Percentiles rank a stretch among this genome's conserved stretches.
phyloP scores from a whole-genome alignment of 2,113 vertebrate genomes.

The Callithrix jacchus region DNA sequence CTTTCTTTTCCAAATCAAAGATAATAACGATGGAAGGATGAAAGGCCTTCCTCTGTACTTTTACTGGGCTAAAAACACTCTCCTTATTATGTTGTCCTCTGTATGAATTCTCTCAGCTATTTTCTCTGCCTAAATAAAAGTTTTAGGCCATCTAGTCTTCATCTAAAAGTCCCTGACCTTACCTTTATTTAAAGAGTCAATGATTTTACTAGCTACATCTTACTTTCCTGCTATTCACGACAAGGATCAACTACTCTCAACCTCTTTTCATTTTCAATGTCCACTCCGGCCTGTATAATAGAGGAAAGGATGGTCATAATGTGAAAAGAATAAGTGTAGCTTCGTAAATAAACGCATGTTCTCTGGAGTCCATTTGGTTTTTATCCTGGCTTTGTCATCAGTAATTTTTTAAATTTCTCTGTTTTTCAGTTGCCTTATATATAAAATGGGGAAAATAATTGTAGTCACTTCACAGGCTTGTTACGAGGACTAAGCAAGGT shows the following conservation, averaged over 20 bases:
- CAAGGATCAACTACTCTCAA: background rate
- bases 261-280: background rate
- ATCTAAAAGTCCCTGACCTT: background rate
- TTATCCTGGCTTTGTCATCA: background rate
- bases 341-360: background rate
- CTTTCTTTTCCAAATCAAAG: background rate
- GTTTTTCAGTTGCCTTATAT: background rate
- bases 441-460: background rate
- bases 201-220: background rate
- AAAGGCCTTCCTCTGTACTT: background rate
- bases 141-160: background rate
- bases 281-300: background rate
- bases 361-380: background rate
- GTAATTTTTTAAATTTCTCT: background rate
- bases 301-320: background rate
- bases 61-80: background rate
- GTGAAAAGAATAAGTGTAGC: background rate
- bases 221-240: background rate
- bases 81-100: background rate
- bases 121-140: background rate
- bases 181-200: background rate
- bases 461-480: background rate
- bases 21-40: background rate
- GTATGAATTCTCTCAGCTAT: background rate
- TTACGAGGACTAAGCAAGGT: background rate